phyloP scores from a whole-genome alignment of 1,140 invertebrate species.

The Orchesella cincta region DNA sequence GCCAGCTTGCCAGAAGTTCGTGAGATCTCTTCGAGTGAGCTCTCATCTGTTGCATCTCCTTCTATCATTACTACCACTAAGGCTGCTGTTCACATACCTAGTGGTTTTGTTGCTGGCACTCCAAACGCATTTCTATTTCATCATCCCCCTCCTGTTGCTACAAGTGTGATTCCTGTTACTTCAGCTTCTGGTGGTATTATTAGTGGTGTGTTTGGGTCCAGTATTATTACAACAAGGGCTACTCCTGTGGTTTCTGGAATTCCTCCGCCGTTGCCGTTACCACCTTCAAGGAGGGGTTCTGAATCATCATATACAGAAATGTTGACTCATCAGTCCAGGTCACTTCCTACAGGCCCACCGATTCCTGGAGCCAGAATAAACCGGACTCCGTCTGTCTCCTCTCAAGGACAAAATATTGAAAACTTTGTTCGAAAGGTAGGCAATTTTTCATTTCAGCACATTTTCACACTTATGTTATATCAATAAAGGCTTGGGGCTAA shows the following conservation, averaged over 20 bases:
- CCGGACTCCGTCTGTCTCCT: slow-evolving; percentile 75
- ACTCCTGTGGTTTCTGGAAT: background rate
- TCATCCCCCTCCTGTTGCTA: background rate
- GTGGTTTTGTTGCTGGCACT: background rate
- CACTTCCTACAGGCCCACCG: slow-evolving; percentile 58
- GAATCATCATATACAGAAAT: slow-evolving; percentile 32
- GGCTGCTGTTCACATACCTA: background rate
- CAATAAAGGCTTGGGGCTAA: slow-evolving; percentile 3
- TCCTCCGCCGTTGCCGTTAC: background rate
- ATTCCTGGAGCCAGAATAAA: slow-evolving; percentile 56
- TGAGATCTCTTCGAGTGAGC: slow-evolving; percentile 28
- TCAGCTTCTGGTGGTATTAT: background rate
- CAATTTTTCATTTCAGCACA: slow-evolving; percentile 62
- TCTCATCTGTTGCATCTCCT: slow-evolving; percentile 25
- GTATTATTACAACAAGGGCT: slow-evolving; percentile 20
- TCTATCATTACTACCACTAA: background rate
- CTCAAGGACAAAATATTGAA: slow-evolving; percentile 68
- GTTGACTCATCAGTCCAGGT: slow-evolving; percentile 61
- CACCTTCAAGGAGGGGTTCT: background rate
- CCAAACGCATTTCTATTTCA: background rate
- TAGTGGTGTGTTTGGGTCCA: slow-evolving; percentile 33
- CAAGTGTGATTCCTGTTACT: background rate
- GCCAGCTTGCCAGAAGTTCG: slow-evolving; percentile 44
- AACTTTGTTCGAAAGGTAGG: slow-evolving; percentile 58
- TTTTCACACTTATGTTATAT: background rate